Evolutionary conservation across 2,113 vertebrate species (phyloP).

Genomic region (Mungos mungo): DNA sequence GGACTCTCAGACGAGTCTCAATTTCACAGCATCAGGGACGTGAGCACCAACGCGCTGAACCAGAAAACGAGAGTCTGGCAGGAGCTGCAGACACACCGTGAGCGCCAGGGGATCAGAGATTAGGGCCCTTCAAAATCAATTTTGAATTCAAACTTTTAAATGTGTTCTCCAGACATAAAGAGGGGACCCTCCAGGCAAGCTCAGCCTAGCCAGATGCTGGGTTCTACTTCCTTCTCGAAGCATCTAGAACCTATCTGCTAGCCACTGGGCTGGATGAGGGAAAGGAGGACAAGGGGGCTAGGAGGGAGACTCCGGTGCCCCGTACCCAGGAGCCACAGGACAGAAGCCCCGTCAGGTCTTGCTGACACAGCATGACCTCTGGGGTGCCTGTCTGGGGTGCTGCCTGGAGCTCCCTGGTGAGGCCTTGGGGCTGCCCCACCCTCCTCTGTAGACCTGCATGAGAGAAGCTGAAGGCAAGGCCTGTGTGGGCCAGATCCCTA

Average conservation of each 20-base stretch:
- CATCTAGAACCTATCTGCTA: slow-evolving; percentile 3
- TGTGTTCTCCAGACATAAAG: slow-evolving; percentile 79
- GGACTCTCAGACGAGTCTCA: slow-evolving; percentile 85
- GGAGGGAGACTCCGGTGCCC: background rate
- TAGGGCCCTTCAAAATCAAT: slow-evolving; percentile 89
- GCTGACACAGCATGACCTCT: background rate
- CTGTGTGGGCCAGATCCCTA: background rate
- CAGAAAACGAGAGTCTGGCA: slow-evolving; percentile 84
- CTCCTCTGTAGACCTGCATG: background rate
- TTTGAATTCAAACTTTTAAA: slow-evolving; percentile 89
- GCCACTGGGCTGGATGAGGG: background rate
- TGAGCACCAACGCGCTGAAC: slow-evolving; percentile 85
- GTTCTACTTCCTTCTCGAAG: background rate
- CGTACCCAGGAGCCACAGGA: background rate
- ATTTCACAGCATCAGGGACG: slow-evolving; percentile 88
- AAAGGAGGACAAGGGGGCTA: background rate
- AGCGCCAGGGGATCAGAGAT: slow-evolving; percentile 87
- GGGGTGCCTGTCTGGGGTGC: background rate
- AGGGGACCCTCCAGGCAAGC: slow-evolving; percentile 76
- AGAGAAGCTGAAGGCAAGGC: background rate
- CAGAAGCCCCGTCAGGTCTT: background rate
- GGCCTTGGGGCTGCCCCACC: background rate
- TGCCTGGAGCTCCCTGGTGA: background rate
- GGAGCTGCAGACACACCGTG: slow-evolving; percentile 83
- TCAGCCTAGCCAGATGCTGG: slow-evolving; percentile 1